phyloP scores from a whole-genome alignment of 2,797 vertebrate genomes.

The Dicrostonyx torquatus region DNA sequence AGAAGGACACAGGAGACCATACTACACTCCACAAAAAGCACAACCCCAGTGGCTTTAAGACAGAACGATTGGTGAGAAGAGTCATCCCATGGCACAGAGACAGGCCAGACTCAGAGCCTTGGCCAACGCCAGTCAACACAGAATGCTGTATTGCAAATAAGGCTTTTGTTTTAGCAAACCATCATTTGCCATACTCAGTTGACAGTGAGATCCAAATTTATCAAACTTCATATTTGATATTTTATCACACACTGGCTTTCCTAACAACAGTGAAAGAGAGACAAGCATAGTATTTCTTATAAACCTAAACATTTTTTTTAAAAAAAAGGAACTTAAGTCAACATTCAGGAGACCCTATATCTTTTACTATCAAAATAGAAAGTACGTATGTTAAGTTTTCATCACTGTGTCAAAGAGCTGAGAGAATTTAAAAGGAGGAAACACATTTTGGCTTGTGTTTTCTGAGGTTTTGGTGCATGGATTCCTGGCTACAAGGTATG shows the following conservation, averaged over 20 bases:
- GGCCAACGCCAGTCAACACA: not conserved
- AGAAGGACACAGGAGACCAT: not conserved
- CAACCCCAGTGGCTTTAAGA: not conserved
- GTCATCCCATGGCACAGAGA: not conserved
- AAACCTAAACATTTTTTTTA: not conserved
- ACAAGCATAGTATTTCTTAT: not conserved
- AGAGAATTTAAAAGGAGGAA: not conserved
- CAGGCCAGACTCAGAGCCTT: not conserved
- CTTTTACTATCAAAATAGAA: not conserved
- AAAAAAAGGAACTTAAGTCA: not conserved
- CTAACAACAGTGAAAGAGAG: not conserved
- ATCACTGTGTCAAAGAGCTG: not conserved
- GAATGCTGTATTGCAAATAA: not conserved
- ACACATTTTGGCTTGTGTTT: not conserved
- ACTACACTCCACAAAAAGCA: not conserved
- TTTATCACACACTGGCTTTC: not conserved
- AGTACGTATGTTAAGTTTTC: not conserved
- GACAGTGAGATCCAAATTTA: not conserved
- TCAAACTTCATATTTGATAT: not conserved
- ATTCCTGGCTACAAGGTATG: not conserved
- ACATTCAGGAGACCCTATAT: not conserved
- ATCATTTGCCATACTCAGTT: conserved; percentile 6
- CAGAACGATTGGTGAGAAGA: not conserved
- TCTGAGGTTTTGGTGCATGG: not conserved
- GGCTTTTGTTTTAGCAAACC: conserved; percentile 33